Percentiles rank a stretch among this genome's conserved stretches.
These are phyloP conservation scores for Onychorhynchus coronatus DNA, from an alignment of 2,113 vertebrate species.

Conservation along the genomic window DNA sequence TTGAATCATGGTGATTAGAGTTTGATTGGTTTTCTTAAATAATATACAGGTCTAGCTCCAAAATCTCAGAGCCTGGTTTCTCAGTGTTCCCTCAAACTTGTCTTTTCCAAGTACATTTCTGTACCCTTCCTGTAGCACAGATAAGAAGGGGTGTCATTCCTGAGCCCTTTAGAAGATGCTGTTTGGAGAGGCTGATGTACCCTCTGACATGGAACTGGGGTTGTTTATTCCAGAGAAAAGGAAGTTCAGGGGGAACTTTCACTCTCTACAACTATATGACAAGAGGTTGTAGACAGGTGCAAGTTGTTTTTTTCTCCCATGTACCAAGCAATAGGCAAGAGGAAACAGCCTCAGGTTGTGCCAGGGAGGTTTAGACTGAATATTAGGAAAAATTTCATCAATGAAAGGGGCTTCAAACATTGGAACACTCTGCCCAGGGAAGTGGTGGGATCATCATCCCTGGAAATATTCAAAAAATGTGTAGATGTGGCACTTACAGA, in stretches of 20 bases:
- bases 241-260: neutral
- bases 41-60: fast-evolving
- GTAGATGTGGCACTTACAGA: neutral
- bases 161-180: neutral
- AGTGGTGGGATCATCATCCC: neutral
- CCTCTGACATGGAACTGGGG: neutral
- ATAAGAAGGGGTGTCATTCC: neutral
- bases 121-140: neutral
- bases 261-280: neutral
- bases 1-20: neutral
- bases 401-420: neutral
- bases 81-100: neutral
- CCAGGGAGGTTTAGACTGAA: neutral
- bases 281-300: neutral
- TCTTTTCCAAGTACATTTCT: neutral
- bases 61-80: neutral
- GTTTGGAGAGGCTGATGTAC: neutral
- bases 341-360: neutral
- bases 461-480: neutral
- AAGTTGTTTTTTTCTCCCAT: neutral
- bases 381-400: neutral
- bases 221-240: neutral
- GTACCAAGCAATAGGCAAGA: neutral
- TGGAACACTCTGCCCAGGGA: neutral
- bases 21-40: neutral